Conservation (phyloP, 2,113 vertebrate species). For the Anolis sagrei region DNA sequence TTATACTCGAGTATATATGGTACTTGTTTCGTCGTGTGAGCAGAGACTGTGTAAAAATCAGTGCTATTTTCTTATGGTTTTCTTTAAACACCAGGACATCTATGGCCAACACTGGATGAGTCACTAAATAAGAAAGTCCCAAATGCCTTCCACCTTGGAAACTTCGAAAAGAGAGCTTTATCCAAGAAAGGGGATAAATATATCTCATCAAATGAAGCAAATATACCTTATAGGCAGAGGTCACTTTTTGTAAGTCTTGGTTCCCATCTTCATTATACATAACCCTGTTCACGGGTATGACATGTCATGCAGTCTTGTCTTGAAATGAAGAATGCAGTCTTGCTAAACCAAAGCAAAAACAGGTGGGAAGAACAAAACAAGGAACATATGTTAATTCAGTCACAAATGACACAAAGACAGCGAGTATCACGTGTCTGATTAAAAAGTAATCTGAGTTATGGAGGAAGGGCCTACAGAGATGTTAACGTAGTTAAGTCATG, state of each 20-base stretch:
- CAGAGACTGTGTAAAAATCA: background rate
- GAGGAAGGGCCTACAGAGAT: background rate
- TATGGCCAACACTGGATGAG: background rate
- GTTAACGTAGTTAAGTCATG: background rate
- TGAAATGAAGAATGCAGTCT: constrained; percentile 41
- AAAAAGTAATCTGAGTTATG: background rate
- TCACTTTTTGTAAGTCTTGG: constrained; percentile 62
- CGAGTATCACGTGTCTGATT: constrained; percentile 2
- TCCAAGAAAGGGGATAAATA: constrained; percentile 32
- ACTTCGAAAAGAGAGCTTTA: constrained; percentile 18
- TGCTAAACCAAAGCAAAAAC: constrained; percentile 47
- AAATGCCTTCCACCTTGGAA: background rate
- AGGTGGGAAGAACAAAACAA: background rate
- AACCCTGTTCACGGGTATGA: constrained; percentile 47
- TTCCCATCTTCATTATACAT: constrained; percentile 72
- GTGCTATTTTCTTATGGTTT: constrained; percentile 37
- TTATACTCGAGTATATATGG: no score
- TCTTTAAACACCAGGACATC: background rate
- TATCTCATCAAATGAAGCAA: background rate
- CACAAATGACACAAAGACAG: background rate
- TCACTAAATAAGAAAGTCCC: constrained; percentile 22
- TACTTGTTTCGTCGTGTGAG: constrained; percentile 30
- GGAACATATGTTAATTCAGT: background rate
- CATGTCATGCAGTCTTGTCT: constrained; percentile 56
- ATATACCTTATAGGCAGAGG: constrained; percentile 73